phyloP scores from a whole-genome alignment of 2,113 vertebrate species.

The Eclectus roratus region DNA sequence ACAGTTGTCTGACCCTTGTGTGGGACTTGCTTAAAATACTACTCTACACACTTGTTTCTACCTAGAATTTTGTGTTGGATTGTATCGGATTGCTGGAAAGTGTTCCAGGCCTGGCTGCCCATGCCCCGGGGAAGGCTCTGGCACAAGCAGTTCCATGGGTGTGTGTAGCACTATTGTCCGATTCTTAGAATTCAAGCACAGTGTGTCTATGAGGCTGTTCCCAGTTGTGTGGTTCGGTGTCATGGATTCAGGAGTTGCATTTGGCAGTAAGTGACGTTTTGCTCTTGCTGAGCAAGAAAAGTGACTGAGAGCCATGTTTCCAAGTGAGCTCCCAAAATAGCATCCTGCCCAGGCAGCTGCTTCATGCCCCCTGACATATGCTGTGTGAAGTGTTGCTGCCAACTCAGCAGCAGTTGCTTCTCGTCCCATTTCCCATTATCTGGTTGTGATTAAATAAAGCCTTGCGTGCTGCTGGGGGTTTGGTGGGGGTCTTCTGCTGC shows the following conservation, averaged over 20 bases:
- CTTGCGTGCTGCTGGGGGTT: not conserved
- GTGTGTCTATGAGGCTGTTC: not conserved
- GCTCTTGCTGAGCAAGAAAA: not conserved
- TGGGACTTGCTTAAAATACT: not conserved
- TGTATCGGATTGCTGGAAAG: not conserved
- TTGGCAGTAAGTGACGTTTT: not conserved
- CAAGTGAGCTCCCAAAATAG: constrained; percentile 1
- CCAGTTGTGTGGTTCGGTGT: not conserved
- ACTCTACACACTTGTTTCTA: not conserved
- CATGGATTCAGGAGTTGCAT: accelerated
- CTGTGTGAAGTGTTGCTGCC: not conserved
- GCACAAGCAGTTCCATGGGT: not conserved
- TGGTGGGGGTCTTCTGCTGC: not conserved
- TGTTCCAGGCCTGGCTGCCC: not conserved
- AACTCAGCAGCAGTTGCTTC: not conserved
- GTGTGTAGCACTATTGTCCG: not conserved
- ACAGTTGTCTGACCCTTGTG: not conserved
- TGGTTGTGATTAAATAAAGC: not conserved
- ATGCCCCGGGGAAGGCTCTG: not conserved
- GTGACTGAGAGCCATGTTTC: not conserved
- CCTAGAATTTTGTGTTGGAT: not conserved
- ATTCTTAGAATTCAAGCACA: not conserved
- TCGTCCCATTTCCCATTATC: not conserved
- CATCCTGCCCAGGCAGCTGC: not conserved
- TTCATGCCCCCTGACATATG: not conserved